phyloP scores from a whole-genome alignment of 2,888 invertebrate genomes.

The Apoda limacodes region DNA sequence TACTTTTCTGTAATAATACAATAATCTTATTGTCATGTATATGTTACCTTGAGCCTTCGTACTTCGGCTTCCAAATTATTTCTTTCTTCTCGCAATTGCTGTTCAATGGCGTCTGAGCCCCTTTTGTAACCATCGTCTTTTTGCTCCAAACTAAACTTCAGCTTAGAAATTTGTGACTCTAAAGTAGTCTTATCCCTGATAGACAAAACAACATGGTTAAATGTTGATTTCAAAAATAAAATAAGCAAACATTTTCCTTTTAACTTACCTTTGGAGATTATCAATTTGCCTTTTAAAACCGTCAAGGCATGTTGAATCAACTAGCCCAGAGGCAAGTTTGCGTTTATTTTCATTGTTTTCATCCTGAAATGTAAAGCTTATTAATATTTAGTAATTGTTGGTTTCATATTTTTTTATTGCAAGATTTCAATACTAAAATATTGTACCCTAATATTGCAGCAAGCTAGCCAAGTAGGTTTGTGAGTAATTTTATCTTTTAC shows the following conservation, averaged over 20 bases:
- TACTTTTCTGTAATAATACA: neutral
- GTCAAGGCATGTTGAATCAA: constrained; percentile 69
- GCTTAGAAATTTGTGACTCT: constrained; percentile 76
- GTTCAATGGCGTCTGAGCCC: constrained; percentile 76
- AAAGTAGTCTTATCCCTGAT: constrained; percentile 75
- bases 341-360: constrained; percentile 63
- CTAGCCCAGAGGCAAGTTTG: constrained; percentile 58
- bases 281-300: constrained; percentile 78
- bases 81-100: constrained; percentile 83
- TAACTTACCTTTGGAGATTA: constrained; percentile 71
- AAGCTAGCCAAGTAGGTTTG: no score
- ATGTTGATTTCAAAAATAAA: neutral
- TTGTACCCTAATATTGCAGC: no score
- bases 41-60: constrained; percentile 70
- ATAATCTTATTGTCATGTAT: no score
- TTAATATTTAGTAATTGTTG: no score
- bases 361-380: constrained; percentile 34
- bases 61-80: constrained; percentile 81
- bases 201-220: no score
- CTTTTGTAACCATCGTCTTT: constrained; percentile 75
- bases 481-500: no score
- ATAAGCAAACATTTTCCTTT: constrained; percentile 14
- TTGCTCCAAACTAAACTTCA: constrained; percentile 74
- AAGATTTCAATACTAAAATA: no score
- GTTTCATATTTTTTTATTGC: no score